Percentiles rank a stretch among this genome's conserved stretches.
These are phyloP conservation scores for Rhizomys pruinosus DNA, from an alignment of 2,113 vertebrate species.

Conservation along the genomic window DNA sequence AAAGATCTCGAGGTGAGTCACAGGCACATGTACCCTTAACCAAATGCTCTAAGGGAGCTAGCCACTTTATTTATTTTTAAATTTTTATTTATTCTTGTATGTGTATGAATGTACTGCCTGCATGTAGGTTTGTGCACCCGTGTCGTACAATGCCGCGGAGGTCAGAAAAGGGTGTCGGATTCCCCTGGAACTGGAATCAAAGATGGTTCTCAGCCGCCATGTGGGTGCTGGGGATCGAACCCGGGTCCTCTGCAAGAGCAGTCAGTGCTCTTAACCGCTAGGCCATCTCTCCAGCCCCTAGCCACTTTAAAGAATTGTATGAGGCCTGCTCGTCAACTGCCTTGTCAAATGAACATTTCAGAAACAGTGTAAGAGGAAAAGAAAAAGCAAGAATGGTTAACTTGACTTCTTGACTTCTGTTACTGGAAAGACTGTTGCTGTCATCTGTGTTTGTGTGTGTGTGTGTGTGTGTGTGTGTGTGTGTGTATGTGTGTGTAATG, in stretches of 20 bases:
- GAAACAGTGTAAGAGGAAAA: not conserved
- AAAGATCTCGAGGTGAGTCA: not conserved
- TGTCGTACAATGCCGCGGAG: no score
- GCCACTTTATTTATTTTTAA: no score
- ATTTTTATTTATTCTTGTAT: no score
- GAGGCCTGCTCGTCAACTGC: not conserved
- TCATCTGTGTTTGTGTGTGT: not conserved
- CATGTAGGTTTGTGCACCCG: no score
- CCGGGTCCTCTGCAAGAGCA: no score
- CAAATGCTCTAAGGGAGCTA: not conserved
- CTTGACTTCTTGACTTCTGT: not conserved
- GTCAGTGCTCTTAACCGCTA: no score
- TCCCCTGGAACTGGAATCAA: no score
- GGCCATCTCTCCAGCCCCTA: no score
- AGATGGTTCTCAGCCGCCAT: no score
- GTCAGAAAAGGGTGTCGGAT: no score
- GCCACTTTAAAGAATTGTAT: not conserved
- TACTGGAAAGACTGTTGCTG: not conserved
- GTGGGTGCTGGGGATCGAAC: no score
- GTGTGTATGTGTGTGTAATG: not conserved
- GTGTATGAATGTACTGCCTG: no score
- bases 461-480: not conserved
- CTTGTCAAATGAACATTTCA: not conserved
- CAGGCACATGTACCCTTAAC: not conserved
- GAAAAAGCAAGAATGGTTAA: not conserved